A percentile compares a stretch with the other conserved stretches of the same genome.
These are phyloP conservation scores for Bombus confusus DNA, from an alignment of 1,140 invertebrate species.

Conservation along the genomic window DNA sequence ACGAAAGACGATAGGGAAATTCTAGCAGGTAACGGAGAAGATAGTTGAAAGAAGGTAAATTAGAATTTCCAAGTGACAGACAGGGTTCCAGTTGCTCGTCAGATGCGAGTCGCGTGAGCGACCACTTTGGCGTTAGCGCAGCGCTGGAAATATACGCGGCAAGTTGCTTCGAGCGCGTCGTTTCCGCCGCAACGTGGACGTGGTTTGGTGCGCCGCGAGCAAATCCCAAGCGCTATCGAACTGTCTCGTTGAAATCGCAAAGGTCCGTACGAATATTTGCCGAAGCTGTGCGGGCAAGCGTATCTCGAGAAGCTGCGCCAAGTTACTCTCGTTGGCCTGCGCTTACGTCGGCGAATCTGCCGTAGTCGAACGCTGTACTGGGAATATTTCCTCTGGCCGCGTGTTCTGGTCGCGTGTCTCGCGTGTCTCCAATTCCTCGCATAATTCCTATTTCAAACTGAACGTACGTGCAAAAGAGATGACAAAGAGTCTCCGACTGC, in stretches of 20 bases:
- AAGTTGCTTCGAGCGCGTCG: not conserved
- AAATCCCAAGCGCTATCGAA: rapidly evolving
- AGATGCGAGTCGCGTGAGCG: too few species aligned
- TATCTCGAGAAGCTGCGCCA: not conserved
- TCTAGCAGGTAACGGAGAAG: too few species aligned
- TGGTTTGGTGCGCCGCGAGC: not conserved
- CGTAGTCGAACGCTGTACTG: not conserved
- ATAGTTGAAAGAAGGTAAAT: rapidly evolving
- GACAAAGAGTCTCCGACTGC: not conserved
- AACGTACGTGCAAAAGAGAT: not conserved
- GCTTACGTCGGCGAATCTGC: not conserved
- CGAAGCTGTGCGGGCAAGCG: rapidly evolving
- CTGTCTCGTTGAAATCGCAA: not conserved
- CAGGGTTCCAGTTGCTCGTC: too few species aligned
- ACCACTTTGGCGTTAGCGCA: too few species aligned
- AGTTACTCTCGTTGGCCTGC: not conserved
- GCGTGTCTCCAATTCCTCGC: conserved; percentile 1
- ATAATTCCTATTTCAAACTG: conserved; percentile 26
- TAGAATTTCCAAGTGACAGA: too few species aligned
- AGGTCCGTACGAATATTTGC: not conserved
- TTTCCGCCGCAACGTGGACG: too few species aligned
- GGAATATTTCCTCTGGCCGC: not conserved
- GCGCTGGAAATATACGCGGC: too few species aligned
- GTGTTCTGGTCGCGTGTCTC: conserved; percentile 2
- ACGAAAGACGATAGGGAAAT: too few species aligned